These are phyloP conservation scores for Rhipidura dahli DNA, from an alignment of 2,113 vertebrate genomes.

Conservation along the genomic window DNA sequence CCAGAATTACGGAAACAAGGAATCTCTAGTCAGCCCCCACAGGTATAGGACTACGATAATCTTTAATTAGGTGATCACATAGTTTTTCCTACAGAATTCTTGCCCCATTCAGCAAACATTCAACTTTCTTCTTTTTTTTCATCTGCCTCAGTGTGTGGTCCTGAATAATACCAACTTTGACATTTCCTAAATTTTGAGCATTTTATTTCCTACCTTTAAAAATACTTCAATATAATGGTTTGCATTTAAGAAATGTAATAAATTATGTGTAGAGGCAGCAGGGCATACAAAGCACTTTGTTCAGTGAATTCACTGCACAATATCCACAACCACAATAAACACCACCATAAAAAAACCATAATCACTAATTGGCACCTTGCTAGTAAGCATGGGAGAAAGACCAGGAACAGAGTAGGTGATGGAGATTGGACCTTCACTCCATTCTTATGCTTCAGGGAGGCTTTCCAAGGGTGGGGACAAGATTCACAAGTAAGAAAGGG, in stretches of 20 bases:
- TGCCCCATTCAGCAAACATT: neutral
- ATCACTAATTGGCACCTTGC: constrained; percentile 1
- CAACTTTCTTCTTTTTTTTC: neutral
- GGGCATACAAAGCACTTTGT: neutral
- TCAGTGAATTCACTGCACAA: neutral
- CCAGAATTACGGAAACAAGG: neutral
- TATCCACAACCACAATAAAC: constrained; percentile 13
- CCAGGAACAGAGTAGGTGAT: neutral
- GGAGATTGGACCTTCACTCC: neutral
- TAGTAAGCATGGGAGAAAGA: neutral
- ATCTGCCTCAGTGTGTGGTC: neutral
- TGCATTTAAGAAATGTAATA: neutral
- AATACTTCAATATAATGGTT: neutral
- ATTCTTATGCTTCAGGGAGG: neutral
- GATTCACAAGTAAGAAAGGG: neutral
- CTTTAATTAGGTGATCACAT: neutral
- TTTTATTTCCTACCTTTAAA: constrained; percentile 4
- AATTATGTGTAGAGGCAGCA: neutral
- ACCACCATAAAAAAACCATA: neutral
- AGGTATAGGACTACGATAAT: neutral
- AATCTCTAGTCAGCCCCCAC: neutral
- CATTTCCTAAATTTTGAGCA: neutral
- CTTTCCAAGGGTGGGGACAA: neutral
- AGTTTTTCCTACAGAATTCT: neutral
- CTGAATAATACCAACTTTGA: neutral